These are phyloP conservation scores for Chymomyza caudatula DNA, from an alignment of 2,888 invertebrate species.

Conservation along the genomic window DNA sequence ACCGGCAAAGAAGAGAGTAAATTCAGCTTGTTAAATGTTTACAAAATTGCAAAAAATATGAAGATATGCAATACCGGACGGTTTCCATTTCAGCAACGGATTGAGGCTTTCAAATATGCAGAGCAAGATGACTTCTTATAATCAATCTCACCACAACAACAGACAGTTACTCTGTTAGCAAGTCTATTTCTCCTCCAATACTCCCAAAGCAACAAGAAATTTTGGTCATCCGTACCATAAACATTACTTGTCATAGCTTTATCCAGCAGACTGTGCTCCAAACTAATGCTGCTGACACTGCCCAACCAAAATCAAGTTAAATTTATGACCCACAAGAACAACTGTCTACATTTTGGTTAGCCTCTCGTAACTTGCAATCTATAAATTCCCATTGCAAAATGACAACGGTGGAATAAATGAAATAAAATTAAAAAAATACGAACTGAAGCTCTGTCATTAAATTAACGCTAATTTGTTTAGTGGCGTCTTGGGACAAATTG, in stretches of 20 bases:
- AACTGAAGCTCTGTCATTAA: constrained; percentile 52
- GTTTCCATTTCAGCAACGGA: too few relatives aligned
- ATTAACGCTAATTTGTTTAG: constrained; percentile 71
- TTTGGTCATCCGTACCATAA: too few relatives aligned
- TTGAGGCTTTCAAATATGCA: too few relatives aligned
- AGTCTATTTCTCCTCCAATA: not conserved
- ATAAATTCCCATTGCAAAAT: constrained; percentile 41
- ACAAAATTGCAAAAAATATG: too few relatives aligned
- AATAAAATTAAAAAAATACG: not conserved
- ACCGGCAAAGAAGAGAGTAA: too few relatives aligned
- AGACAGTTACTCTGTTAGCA: too few relatives aligned
- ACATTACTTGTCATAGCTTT: not conserved
- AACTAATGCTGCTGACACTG: constrained; percentile 53
- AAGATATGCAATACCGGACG: too few relatives aligned
- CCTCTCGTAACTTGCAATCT: constrained; percentile 6
- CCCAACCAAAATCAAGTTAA: constrained; percentile 52
- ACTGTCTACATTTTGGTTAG: not conserved
- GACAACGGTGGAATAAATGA: not conserved
- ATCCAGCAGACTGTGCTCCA: not conserved
- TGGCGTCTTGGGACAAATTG: constrained; percentile 66
- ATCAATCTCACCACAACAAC: too few relatives aligned
- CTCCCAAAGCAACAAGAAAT: too few relatives aligned
- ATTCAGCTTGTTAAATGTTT: too few relatives aligned
- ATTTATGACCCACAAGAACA: constrained; percentile 45
- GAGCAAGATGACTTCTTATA: too few relatives aligned